Evolutionary conservation across 2,797 vertebrate species (phyloP).

Genomic region (Molothrus ater): DNA sequence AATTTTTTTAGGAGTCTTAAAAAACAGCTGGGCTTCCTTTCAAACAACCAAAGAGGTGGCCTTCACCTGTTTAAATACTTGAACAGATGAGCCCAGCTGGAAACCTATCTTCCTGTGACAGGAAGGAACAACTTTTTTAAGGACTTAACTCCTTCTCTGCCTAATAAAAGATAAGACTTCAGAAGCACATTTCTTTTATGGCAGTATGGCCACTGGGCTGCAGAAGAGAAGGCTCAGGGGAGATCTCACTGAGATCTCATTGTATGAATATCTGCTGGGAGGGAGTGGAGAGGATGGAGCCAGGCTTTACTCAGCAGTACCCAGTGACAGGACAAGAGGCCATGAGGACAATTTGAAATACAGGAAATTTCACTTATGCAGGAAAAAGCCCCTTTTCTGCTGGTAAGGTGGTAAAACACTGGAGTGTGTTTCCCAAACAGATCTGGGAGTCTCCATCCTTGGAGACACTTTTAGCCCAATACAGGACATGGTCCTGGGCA

Average conservation of each 20-base stretch:
- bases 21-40: neutral
- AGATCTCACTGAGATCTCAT: neutral
- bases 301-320: neutral
- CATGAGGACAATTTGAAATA: rapidly evolving
- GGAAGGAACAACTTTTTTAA: neutral
- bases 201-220: neutral
- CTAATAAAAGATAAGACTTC: neutral
- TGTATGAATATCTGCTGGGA: neutral
- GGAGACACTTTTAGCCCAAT: neutral
- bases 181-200: neutral
- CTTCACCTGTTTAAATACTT: neutral
- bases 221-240: neutral
- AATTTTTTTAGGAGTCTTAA: neutral
- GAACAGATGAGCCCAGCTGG: neutral
- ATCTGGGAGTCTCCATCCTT: neutral
- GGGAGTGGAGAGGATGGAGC: neutral
- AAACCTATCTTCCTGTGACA: neutral
- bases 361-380: neutral
- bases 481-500: rapidly evolving
- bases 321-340: neutral
- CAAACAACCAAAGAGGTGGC: neutral
- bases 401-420: neutral
- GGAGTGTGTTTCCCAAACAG: neutral
- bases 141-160: neutral
- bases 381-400: neutral